Evolutionary conservation across 2,113 vertebrate genomes (phyloP).

Genomic region (Cygnus buccinator): DNA sequence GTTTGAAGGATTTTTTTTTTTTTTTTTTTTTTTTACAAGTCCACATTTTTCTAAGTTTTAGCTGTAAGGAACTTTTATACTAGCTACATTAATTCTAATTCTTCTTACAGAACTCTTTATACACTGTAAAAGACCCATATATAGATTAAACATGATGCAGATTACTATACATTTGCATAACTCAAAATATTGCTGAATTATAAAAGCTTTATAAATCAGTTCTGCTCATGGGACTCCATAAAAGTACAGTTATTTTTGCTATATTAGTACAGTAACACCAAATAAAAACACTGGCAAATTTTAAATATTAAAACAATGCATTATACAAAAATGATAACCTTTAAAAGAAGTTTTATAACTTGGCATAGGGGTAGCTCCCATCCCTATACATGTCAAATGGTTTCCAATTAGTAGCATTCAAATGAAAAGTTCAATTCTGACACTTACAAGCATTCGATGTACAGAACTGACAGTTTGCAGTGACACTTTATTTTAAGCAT

Average conservation of each 20-base stretch:
- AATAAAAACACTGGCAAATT: neutral
- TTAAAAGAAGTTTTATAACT: neutral
- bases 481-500: conserved; percentile 89
- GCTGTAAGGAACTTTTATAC: neutral
- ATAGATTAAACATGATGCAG: neutral
- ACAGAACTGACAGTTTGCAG: conserved; percentile 84
- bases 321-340: neutral
- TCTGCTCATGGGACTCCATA: neutral
- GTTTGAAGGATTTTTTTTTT: neutral
- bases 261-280: neutral
- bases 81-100: neutral
- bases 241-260: neutral
- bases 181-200: neutral
- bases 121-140: neutral
- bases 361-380: neutral
- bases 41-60: neutral
- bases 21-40: neutral
- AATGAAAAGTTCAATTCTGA: neutral
- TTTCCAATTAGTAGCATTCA: neutral
- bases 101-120: neutral
- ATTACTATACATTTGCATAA: neutral
- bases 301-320: neutral
- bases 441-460: conserved; percentile 87
- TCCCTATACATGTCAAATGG: neutral
- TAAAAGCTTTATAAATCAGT: neutral